Conservation (phyloP, 2,113 vertebrate genomes). For the Poicephalus meyeri region DNA sequence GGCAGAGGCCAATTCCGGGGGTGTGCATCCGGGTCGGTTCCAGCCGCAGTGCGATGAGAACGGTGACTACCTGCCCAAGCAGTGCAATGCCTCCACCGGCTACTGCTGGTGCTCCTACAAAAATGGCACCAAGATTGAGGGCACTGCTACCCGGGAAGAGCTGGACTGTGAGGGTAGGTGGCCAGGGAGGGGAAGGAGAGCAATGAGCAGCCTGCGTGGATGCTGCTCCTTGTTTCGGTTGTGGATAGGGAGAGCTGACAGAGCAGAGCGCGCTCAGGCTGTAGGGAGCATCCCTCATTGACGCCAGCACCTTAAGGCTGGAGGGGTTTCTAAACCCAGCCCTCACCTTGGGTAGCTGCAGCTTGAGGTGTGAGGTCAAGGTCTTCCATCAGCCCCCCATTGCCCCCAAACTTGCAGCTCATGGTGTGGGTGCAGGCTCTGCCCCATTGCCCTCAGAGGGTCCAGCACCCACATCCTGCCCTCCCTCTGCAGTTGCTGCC, state of each 20-base stretch:
- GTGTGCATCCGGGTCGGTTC: constrained; percentile 70
- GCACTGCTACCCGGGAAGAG: constrained; percentile 66
- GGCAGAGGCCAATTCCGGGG: constrained; percentile 62
- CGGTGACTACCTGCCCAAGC: constrained; percentile 84
- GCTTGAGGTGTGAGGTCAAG: background rate
- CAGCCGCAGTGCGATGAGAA: constrained; percentile 83
- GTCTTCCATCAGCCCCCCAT: background rate
- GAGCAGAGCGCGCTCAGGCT: background rate
- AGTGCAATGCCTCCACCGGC: constrained; percentile 82
- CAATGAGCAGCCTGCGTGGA: rapidly evolving
- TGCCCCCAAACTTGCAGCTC: background rate
- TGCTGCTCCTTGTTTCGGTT: background rate
- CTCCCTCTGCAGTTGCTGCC: background rate
- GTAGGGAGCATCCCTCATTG: background rate
- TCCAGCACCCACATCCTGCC: background rate
- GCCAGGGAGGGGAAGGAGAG: background rate
- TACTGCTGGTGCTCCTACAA: constrained; percentile 93
- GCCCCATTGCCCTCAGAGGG: background rate
- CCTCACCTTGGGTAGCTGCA: rapidly evolving
- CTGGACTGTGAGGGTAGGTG: constrained; percentile 77
- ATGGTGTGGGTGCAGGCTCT: background rate
- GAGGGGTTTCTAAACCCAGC: background rate
- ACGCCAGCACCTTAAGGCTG: background rate
- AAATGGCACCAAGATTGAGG: constrained; percentile 76
- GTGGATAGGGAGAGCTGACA: background rate